Evolutionary conservation across 2,113 vertebrate genomes (phyloP), one percentile per base, ranked within the genome.

Genomic region (Solenodon paradoxus): DNA sequence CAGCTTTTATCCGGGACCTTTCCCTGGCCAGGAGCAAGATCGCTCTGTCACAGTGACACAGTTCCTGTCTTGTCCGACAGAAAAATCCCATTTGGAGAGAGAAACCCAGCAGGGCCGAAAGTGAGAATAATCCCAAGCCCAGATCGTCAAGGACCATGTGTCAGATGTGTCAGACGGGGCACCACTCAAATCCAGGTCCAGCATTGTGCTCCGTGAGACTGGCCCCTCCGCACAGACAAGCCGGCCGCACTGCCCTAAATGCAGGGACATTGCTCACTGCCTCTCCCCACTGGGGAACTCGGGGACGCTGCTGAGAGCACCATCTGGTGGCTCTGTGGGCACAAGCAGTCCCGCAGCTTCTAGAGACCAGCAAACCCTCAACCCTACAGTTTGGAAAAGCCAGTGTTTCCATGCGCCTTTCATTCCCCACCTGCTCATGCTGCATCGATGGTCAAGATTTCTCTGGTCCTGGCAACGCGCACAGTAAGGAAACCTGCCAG

Each of bases 91-190:
- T 90, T 95, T 90, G 61, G 64, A 93, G 88, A 93, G 90, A 57
- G 51, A 93, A 96, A 90, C 40, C 64, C 26, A 96, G 51, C 96
- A 95, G 53, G 86, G 94, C 90, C 96, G 96, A 95, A 97, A 97
- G 96, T 80, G 92, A 96, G 95, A 95, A 97, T 95, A 94, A 95
- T 88, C 51, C 87, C 68, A 92, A 92, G 68, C 59, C 53, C 82
- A 68, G 95, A 97, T 95, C 81, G 94, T 77, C 90, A n/a, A 30
- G n/a, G 66, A 88, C 59, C 92, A 47, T 77, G 96, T 93, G 71
- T 96, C 87, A 77, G 87, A 93, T 95, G 84, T 79, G n/a, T n/a
- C n/a, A n/a, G n/a, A n/a, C n/a, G n/a, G n/a, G n/a, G n/a, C n/a
- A n/a, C 20, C 83, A 66, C 64, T 40, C 24, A 55, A 55, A 72